These are phyloP conservation scores for Gisinianus flammeolus DNA, from an alignment of 2,888 invertebrate genomes.

Conservation along the genomic window DNA sequence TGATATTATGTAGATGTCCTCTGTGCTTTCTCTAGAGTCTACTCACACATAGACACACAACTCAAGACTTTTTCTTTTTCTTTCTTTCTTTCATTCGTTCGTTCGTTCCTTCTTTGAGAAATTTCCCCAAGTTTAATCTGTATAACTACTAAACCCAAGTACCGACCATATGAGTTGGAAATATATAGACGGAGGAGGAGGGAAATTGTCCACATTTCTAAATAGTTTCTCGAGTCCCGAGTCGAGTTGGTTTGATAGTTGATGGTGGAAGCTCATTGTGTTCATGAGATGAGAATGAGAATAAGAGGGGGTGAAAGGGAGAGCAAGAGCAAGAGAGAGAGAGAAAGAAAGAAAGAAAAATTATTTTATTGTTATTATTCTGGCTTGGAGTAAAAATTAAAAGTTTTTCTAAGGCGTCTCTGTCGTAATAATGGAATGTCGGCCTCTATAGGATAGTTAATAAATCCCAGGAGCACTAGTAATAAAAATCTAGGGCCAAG, in stretches of 20 bases:
- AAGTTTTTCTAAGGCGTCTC: slow-evolving; percentile 34
- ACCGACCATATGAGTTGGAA: no score
- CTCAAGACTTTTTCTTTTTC: not conserved
- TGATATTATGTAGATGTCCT: not conserved
- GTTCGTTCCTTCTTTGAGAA: not conserved
- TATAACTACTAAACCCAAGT: no score
- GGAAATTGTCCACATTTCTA: not conserved
- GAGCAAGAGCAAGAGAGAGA: slow-evolving; percentile 5
- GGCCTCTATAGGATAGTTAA: slow-evolving; percentile 43
- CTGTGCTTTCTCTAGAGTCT: no score
- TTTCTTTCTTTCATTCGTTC: not conserved
- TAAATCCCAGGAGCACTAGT: slow-evolving; percentile 46
- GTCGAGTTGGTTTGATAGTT: not conserved
- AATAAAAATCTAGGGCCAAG: slow-evolving; percentile 31
- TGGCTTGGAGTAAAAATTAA: slow-evolving; percentile 43
- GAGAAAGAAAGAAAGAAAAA: slow-evolving; percentile 46
- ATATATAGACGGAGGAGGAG: slow-evolving; percentile 1
- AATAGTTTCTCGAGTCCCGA: not conserved
- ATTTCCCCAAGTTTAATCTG: no score
- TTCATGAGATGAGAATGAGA: not conserved
- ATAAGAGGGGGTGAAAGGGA: not conserved
- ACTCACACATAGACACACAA: not conserved
- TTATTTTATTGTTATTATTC: slow-evolving; percentile 57
- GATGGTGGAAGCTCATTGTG: not conserved
- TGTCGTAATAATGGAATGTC: slow-evolving; percentile 40